Percentiles rank a stretch among this genome's conserved stretches.
Evolutionary conservation across 1,140 invertebrate genomes (phyloP).

Genomic region (Brachionus rubens): DNA sequence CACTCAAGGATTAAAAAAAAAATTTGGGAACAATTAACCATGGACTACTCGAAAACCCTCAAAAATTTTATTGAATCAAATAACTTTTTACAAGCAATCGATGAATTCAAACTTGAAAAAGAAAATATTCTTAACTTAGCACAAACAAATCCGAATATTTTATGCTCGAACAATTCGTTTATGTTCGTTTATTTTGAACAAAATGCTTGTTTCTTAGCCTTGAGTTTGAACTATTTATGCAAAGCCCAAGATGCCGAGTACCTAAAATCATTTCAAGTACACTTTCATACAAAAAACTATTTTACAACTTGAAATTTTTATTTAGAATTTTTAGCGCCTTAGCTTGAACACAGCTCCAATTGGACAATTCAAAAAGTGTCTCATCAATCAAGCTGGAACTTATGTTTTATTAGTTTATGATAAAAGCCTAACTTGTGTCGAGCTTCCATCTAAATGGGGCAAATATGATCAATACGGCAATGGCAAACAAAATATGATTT

Average conservation of each 20-base stretch:
- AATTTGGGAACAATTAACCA: background rate
- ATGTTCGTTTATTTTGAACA: slow-evolving; percentile 27
- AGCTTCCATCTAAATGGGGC: slow-evolving; percentile 17
- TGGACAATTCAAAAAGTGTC: background rate
- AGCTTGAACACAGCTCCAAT: background rate
- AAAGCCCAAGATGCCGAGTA: background rate
- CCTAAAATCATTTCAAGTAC: slow-evolving; percentile 5
- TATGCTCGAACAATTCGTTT: slow-evolving; percentile 25
- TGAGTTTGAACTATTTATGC: slow-evolving; percentile 1
- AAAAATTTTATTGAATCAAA: background rate
- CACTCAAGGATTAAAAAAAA: too few relatives aligned
- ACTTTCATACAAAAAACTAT: background rate
- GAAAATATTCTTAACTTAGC: background rate
- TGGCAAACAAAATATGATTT: background rate
- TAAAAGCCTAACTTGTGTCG: slow-evolving; percentile 18
- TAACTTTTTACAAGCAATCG: background rate
- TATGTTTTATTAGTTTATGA: slow-evolving; percentile 23
- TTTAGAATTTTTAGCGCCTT: background rate
- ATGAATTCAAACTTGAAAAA: background rate
- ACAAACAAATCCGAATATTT: background rate
- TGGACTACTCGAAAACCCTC: background rate
- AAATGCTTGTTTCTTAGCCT: background rate
- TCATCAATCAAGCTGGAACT: background rate
- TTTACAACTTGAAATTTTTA: background rate
- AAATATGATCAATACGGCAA: slow-evolving; percentile 2